Evolutionary conservation across 2,113 vertebrate species (phyloP).

Genomic region (Nibea albiflora): DNA sequence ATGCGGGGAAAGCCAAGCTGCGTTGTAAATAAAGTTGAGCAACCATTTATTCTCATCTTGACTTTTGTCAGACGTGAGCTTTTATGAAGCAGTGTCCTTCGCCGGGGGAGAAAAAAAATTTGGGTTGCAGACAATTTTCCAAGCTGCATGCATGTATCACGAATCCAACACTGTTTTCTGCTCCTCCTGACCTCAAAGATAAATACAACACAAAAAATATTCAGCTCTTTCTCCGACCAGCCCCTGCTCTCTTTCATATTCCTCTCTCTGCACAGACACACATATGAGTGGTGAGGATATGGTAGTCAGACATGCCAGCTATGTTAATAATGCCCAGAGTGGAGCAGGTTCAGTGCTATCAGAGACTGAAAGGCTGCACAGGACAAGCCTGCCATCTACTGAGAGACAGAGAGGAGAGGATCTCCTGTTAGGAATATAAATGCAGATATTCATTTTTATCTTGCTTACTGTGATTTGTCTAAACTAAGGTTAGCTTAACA

Average conservation of each 20-base stretch:
- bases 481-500: neutral
- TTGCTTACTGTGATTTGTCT: neutral
- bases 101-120: neutral
- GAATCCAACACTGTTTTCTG: constrained; percentile 28
- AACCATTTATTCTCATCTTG: neutral
- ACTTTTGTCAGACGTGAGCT: constrained; percentile 11
- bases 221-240: neutral
- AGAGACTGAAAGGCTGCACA: constrained; percentile 18
- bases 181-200: constrained; percentile 6
- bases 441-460: neutral
- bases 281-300: constrained; percentile 10
- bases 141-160: constrained; percentile 33
- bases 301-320: constrained; percentile 22
- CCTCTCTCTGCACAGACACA: constrained; percentile 4
- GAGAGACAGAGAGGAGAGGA: constrained; percentile 15
- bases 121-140: neutral
- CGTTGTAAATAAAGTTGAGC: too few relatives aligned
- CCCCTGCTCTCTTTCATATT: constrained; percentile 2
- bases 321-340: constrained; percentile 42
- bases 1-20: neutral
- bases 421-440: neutral
- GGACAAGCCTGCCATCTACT: constrained; percentile 75
- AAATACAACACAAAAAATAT: neutral
- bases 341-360: constrained; percentile 15
- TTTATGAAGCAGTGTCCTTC: constrained; percentile 4